Evolutionary conservation across 2,113 vertebrate genomes (phyloP).

Genomic region (Phyllopteryx taeniolatus): DNA sequence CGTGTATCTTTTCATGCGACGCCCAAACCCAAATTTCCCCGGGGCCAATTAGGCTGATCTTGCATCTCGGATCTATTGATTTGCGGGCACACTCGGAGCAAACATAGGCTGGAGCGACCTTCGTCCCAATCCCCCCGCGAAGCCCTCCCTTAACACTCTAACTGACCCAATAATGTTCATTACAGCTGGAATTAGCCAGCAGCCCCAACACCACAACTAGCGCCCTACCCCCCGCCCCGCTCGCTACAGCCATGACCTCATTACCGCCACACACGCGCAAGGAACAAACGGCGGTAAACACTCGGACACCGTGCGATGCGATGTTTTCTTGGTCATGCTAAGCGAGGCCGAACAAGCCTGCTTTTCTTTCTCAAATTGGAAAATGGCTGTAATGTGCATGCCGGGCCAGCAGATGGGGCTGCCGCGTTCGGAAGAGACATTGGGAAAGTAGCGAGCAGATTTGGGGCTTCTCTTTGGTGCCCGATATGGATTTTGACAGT

Average conservation of each 20-base stretch:
- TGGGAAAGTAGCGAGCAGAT: background rate
- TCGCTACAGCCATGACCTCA: conserved; percentile 61
- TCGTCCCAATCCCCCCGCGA: conserved; percentile 39
- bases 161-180: conserved; percentile 71
- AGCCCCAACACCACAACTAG: conserved; percentile 31
- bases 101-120: conserved; percentile 48
- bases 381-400: background rate
- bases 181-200: conserved; percentile 68
- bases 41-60: background rate
- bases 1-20: conserved; percentile 1
- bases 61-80: conserved; percentile 17
- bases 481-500: background rate
- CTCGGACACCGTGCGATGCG: conserved; percentile 38
- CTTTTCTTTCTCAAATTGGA: background rate
- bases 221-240: conserved; percentile 4
- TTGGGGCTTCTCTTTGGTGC: background rate
- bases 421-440: background rate
- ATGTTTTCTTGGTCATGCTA: conserved; percentile 19
- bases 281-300: conserved; percentile 43
- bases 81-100: conserved; percentile 16
- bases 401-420: background rate
- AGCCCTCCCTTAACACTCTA: conserved; percentile 40
- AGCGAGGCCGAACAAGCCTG: background rate
- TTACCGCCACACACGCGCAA: conserved; percentile 45
- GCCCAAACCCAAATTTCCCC: conserved; percentile 5